These are phyloP conservation scores for Metacarcinus magister DNA, from an alignment of 2,888 invertebrate species.

Conservation along the genomic window DNA sequence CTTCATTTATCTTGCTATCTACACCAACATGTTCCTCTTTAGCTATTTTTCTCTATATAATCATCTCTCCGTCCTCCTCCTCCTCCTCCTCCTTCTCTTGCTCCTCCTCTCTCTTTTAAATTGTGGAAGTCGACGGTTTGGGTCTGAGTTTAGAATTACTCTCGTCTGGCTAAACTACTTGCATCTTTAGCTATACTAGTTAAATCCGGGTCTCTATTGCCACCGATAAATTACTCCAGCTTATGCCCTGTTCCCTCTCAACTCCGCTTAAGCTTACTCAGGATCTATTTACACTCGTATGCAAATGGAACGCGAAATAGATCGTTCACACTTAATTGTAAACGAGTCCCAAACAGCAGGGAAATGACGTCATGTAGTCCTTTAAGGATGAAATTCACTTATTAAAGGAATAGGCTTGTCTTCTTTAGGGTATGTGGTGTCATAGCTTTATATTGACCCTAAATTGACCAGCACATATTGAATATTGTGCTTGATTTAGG, in stretches of 20 bases:
- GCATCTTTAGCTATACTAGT: slow-evolving; percentile 65
- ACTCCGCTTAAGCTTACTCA: not conserved
- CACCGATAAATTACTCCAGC: slow-evolving; percentile 59
- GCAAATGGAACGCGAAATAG: slow-evolving; percentile 62
- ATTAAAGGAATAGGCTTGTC: too few relatives aligned
- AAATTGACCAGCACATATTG: too few relatives aligned
- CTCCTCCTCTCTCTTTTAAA: not conserved
- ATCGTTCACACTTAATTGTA: slow-evolving; percentile 64
- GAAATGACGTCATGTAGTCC: not conserved
- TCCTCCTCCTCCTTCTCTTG: not conserved
- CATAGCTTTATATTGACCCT: too few relatives aligned
- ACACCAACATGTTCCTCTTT: too few relatives aligned
- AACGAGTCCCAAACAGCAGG: not conserved
- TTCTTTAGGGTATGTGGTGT: too few relatives aligned
- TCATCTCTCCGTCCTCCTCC: not conserved
- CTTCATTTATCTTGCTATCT: not conserved
- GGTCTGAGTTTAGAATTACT: not conserved
- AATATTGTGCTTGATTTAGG: too few relatives aligned
- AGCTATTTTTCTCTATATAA: not conserved
- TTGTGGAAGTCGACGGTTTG: not conserved
- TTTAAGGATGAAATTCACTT: too few relatives aligned
- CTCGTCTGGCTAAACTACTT: slow-evolving; percentile 26
- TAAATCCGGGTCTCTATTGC: slow-evolving; percentile 52
- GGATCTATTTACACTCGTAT: slow-evolving; percentile 67
- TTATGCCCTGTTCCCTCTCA: not conserved